A percentile compares a stretch with the other conserved stretches of the same genome.
These are phyloP conservation scores for Sardinella longiceps DNA, from an alignment of 2,797 vertebrate genomes.

Conservation along the genomic window DNA sequence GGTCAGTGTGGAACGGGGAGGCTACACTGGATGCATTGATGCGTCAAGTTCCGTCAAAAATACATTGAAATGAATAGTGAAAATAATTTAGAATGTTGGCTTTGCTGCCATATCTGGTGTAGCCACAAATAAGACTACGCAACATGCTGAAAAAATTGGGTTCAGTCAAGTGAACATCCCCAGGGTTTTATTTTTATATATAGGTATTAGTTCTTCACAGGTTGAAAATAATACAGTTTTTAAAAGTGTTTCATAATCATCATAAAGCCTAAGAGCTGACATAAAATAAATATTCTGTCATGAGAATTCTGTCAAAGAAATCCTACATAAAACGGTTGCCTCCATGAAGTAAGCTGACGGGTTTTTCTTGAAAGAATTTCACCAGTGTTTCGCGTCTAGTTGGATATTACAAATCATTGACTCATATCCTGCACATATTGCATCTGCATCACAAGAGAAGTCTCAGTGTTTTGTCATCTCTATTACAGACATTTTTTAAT, in stretches of 20 bases:
- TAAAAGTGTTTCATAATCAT: too few species aligned
- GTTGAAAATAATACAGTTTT: background rate
- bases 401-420: background rate
- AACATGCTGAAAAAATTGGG: background rate
- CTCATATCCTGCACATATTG: background rate
- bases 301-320: background rate
- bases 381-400: background rate
- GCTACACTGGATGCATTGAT: too few species aligned
- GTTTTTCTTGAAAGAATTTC: background rate
- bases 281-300: too few species aligned
- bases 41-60: too few species aligned
- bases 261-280: too few species aligned
- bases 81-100: too few species aligned
- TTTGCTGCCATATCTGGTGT: too few species aligned
- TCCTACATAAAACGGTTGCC: background rate
- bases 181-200: background rate
- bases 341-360: background rate
- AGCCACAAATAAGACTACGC: too few species aligned
- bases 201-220: background rate
- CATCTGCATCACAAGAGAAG: background rate
- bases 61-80: too few species aligned
- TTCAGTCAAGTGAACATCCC: background rate
- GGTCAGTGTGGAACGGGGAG: conserved; percentile 65
- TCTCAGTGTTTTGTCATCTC: background rate
- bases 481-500: background rate